Conservation (phyloP, 2,888 invertebrate species). For the Athalia cordata region DNA sequence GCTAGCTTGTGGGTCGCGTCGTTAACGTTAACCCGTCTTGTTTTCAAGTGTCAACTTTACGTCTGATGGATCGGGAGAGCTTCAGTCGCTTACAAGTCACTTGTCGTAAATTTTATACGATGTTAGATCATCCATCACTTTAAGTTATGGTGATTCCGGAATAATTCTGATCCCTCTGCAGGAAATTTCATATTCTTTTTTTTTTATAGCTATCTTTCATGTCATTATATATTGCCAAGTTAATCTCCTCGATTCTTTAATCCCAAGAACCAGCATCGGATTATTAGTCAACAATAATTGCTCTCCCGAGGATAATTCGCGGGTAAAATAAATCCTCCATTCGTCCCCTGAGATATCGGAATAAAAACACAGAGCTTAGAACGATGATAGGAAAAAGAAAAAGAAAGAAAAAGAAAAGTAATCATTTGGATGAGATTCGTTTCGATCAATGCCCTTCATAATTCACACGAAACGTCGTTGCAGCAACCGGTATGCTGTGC, state of each 20-base stretch:
- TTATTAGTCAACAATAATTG: no score
- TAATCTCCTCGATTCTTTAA: no score
- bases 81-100: constrained; percentile 16
- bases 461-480: background rate
- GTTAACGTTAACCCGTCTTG: no score
- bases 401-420: background rate
- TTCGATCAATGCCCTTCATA: background rate
- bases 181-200: no score
- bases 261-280: no score
- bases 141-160: background rate
- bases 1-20: no score
- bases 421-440: background rate
- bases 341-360: no score
- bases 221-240: no score
- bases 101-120: constrained; percentile 23
- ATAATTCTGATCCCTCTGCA: background rate
- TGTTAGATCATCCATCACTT: constrained; percentile 3
- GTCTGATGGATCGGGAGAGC: background rate
- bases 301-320: no score
- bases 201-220: no score
- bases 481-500: constrained; percentile 84
- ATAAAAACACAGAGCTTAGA: background rate
- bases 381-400: background rate
- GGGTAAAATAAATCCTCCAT: no score
- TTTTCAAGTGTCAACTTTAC: background rate